Evolutionary conservation across 2,113 vertebrate species (phyloP).

Genomic region (Heteronetta atricapilla): DNA sequence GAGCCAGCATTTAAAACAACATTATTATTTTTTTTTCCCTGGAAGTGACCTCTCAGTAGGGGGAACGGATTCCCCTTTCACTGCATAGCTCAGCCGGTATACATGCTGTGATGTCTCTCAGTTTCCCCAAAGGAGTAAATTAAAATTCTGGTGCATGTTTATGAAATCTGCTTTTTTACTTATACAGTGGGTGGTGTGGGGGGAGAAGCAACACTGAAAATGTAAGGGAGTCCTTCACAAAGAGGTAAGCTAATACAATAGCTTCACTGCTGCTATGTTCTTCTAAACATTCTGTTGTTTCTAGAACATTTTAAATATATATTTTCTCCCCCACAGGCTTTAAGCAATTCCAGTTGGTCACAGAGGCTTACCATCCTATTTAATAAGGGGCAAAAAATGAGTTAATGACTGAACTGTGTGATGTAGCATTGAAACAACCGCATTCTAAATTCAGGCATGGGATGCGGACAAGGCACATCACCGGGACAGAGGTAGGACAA

Average conservation of each 20-base stretch:
- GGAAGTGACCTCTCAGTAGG: neutral
- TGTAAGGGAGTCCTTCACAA: neutral
- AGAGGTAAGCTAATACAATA: neutral
- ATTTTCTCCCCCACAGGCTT: neutral
- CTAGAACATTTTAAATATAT: neutral
- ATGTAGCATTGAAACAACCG: neutral
- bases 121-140: neutral
- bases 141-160: neutral
- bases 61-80: neutral
- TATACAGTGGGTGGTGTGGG: neutral
- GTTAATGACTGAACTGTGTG: neutral
- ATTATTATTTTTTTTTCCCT: neutral
- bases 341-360: neutral
- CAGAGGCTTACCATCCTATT: neutral
- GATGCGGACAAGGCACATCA: rapidly evolving
- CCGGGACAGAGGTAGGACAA: too few relatives aligned
- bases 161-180: neutral
- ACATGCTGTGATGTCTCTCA: neutral
- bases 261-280: neutral
- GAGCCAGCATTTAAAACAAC: neutral
- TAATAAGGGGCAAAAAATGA: neutral
- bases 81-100: neutral
- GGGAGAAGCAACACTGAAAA: neutral
- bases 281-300: neutral
- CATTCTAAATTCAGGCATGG: neutral